Evolutionary conservation across 2,113 vertebrate genomes (phyloP).

Genomic region (Candoia aspera): DNA sequence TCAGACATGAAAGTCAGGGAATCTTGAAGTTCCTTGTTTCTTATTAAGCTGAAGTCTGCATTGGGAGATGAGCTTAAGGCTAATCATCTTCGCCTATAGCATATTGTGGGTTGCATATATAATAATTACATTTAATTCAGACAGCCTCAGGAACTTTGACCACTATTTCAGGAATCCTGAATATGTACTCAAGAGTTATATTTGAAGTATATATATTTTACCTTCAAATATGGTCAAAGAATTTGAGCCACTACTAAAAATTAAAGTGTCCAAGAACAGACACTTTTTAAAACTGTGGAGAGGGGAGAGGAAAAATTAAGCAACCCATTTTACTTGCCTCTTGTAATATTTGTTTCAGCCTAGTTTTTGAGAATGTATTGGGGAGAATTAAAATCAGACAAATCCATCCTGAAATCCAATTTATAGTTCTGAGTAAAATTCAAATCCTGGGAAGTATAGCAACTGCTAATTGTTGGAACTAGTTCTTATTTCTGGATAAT

Average conservation of each 20-base stretch:
- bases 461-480: conserved; percentile 74
- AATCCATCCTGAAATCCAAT: not conserved
- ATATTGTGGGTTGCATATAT: no score
- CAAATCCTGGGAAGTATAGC: conserved; percentile 25
- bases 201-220: not conserved
- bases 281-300: no score
- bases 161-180: not conserved
- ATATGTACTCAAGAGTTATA: not conserved
- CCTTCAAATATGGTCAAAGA: not conserved
- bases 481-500: conserved; percentile 48
- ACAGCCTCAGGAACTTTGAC: no score
- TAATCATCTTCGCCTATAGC: not conserved
- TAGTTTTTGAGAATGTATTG: not conserved
- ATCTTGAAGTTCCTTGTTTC: not conserved
- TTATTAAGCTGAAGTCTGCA: not conserved
- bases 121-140: not conserved
- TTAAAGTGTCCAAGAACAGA: no score
- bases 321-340: not conserved
- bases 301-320: not conserved
- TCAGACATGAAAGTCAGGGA: not conserved
- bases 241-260: not conserved
- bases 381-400: not conserved
- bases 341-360: not conserved
- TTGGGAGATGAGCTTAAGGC: not conserved
- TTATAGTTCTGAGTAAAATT: not conserved